These are phyloP conservation scores for Drosophila punjabiensis DNA, from an alignment of 1,140 invertebrate species.

Conservation along the genomic window DNA sequence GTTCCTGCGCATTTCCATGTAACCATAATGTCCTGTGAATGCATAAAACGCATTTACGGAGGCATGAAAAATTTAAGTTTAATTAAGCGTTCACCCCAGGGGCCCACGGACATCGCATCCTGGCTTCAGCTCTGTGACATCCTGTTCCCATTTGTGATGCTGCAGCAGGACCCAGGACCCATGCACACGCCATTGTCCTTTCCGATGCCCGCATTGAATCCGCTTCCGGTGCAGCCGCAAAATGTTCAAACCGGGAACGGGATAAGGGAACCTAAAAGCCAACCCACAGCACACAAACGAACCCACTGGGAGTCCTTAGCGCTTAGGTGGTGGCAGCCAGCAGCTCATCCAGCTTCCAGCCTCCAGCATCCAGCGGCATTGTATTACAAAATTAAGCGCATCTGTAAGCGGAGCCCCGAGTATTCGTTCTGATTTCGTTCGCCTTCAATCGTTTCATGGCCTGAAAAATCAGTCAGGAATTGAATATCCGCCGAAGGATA, in stretches of 20 bases:
- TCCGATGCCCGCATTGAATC: slow-evolving; percentile 71
- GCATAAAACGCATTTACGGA: slow-evolving; percentile 69
- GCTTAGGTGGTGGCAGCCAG: slow-evolving; percentile 26
- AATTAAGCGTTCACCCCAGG: slow-evolving; percentile 69
- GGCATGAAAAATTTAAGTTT: slow-evolving; percentile 77
- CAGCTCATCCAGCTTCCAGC: slow-evolving; percentile 12
- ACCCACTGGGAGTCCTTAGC: slow-evolving; percentile 49
- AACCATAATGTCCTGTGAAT: slow-evolving; percentile 46
- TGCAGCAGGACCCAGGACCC: slow-evolving; percentile 9
- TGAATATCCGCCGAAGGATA: background rate
- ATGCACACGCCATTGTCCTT: slow-evolving; percentile 59
- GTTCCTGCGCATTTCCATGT: slow-evolving; percentile 15
- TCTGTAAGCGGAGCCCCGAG: slow-evolving; percentile 61
- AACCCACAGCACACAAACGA: slow-evolving; percentile 46
- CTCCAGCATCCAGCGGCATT: slow-evolving; percentile 36
- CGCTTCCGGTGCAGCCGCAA: slow-evolving; percentile 59
- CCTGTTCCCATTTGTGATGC: slow-evolving; percentile 61
- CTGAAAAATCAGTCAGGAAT: background rate
- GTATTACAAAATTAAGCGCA: slow-evolving; percentile 71
- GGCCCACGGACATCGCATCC: slow-evolving; percentile 57
- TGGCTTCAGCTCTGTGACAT: slow-evolving; percentile 52
- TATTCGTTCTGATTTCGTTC: slow-evolving; percentile 70
- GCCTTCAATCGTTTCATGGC: slow-evolving; percentile 28
- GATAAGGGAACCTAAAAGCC: slow-evolving; percentile 37
- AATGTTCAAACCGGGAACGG: slow-evolving; percentile 4